Conservation (phyloP, 2,797 vertebrate species). For the Podarcis siculus region DNA sequence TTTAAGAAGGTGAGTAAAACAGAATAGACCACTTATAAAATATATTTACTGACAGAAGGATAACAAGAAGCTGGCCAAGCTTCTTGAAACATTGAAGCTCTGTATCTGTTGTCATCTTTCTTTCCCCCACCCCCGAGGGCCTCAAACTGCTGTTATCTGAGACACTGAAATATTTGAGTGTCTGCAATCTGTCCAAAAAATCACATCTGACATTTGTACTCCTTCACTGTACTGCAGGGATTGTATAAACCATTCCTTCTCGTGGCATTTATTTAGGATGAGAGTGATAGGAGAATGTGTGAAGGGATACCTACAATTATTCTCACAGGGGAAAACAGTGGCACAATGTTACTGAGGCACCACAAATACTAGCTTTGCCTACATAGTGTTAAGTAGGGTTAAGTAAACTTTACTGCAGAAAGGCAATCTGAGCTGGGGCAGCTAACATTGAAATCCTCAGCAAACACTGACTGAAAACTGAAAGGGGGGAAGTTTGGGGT, state of each 20-base stretch:
- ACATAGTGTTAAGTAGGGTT: no score
- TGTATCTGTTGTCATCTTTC: neutral
- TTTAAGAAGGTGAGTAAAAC: neutral
- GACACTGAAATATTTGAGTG: conserved; percentile 2
- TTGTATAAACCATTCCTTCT: neutral
- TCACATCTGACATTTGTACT: neutral
- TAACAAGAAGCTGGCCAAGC: neutral
- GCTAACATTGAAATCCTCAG: no score
- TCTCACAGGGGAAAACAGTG: neutral
- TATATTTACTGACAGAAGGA: neutral
- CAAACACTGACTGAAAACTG: no score
- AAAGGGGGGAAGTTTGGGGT: no score
- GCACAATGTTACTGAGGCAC: neutral
- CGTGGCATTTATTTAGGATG: neutral
- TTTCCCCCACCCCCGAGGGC: neutral
- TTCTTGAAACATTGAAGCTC: conserved; percentile 3
- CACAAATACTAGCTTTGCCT: neutral
- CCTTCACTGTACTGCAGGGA: neutral
- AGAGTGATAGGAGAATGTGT: neutral
- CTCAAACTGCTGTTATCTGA: neutral
- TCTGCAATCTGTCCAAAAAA: neutral
- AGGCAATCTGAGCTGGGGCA: no score
- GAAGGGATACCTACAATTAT: neutral
- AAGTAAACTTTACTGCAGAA: no score
- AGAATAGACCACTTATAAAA: neutral